A percentile compares a stretch with the other conserved stretches of the same genome.
Evolutionary conservation across 2,113 vertebrate genomes (phyloP).

Genomic region (Pollachius pollachius): DNA sequence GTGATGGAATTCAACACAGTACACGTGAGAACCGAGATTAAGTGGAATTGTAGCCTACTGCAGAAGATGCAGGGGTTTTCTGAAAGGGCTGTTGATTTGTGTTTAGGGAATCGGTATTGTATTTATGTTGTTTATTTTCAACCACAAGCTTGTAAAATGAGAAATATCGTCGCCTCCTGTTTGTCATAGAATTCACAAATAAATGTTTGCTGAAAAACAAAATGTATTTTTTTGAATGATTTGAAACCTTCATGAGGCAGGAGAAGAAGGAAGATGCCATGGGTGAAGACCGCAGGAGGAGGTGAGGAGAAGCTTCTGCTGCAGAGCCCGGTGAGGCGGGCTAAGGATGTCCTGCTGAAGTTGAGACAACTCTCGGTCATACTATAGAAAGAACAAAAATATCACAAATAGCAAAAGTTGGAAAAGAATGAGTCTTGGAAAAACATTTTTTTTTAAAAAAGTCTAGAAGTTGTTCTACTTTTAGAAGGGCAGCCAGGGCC

Average conservation of each 20-base stretch:
- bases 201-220: constrained; percentile 69
- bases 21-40: neutral
- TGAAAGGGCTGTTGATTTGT: constrained; percentile 7
- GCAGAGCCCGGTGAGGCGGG: neutral
- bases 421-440: too few relatives aligned
- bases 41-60: constrained; percentile 13
- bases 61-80: constrained; percentile 16
- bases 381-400: too few relatives aligned
- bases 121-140: constrained; percentile 17
- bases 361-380: too few relatives aligned
- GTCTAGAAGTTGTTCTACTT: too few relatives aligned
- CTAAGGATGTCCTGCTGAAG: neutral
- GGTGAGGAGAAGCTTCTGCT: neutral
- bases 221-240: neutral
- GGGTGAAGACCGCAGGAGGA: neutral
- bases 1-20: constrained; percentile 18
- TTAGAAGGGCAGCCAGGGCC: too few relatives aligned
- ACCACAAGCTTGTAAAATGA: constrained; percentile 58
- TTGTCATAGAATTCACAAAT: constrained; percentile 75
- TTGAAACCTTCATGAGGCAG: too few relatives aligned
- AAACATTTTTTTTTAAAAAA: too few relatives aligned
- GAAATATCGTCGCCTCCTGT: constrained; percentile 64
- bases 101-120: too few relatives aligned
- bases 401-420: too few relatives aligned
- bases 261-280: too few relatives aligned